Evolutionary conservation across 2,888 invertebrate genomes (phyloP).

Genomic region (Aspidiotus destructor): DNA sequence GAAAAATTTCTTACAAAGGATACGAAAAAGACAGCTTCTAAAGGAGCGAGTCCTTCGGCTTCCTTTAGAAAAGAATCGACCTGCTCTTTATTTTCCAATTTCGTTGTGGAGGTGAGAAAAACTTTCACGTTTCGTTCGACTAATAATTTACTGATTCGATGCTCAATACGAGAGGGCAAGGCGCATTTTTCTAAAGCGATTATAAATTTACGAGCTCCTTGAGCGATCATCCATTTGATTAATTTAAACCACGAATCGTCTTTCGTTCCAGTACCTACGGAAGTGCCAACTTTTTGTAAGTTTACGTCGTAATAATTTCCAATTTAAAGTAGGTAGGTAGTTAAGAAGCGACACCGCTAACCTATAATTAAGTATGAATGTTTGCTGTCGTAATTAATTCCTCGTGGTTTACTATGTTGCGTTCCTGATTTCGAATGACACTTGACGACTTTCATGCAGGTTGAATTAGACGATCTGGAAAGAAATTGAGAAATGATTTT

Average conservation of each 20-base stretch:
- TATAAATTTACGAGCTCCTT: conserved; percentile 33
- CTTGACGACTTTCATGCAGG: neutral
- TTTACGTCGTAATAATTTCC: neutral
- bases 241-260: conserved; percentile 28
- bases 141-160: conserved; percentile 32
- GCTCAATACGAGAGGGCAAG: conserved; percentile 20
- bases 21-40: conserved; percentile 25
- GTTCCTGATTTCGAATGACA: neutral
- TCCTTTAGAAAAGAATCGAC: conserved; percentile 8
- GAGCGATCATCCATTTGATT: conserved; percentile 32
- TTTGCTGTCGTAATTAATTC: neutral
- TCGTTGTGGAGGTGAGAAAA: conserved; percentile 17
- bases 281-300: neutral
- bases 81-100: conserved; percentile 16
- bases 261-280: conserved; percentile 11
- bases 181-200: conserved; percentile 29
- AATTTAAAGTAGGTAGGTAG: no score
- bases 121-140: conserved; percentile 25
- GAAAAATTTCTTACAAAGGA: conserved; percentile 11
- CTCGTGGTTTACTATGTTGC: no score
- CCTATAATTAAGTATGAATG: neutral
- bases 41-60: conserved; percentile 22
- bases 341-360: neutral
- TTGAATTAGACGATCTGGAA: no score
- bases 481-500: no score